phyloP scores from a whole-genome alignment of 2,113 vertebrate species.

The Pseudopipra pipra region DNA sequence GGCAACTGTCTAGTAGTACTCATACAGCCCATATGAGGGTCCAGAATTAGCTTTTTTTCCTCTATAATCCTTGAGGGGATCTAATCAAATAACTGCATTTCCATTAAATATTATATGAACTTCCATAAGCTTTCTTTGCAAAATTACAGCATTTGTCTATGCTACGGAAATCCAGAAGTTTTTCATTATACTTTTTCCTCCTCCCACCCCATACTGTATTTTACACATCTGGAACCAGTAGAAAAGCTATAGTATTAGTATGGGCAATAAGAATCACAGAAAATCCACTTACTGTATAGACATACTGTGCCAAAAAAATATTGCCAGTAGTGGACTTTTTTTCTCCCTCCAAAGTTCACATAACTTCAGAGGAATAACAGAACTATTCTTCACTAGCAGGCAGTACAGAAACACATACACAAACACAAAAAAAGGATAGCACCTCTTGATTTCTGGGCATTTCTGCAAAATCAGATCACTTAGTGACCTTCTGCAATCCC shows the following conservation, averaged over 20 bases:
- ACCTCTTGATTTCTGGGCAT: background rate
- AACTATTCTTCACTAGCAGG: background rate
- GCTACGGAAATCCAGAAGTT: background rate
- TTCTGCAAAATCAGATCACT: background rate
- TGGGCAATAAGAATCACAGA: background rate
- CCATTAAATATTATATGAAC: background rate
- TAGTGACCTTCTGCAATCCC: background rate
- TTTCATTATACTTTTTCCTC: background rate
- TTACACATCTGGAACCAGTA: conserved; percentile 22
- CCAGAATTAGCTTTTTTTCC: background rate
- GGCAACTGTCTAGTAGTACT: background rate
- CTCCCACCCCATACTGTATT: background rate
- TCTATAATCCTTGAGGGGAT: background rate
- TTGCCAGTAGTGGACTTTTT: background rate
- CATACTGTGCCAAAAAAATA: background rate
- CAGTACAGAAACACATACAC: background rate
- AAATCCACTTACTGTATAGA: conserved; percentile 7
- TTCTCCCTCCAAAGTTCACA: background rate
- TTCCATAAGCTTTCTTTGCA: background rate
- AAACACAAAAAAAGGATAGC: background rate
- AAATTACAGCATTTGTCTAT: background rate
- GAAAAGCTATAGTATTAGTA: background rate
- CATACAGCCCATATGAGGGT: background rate
- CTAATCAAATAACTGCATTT: background rate
- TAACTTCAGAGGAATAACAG: background rate